Base-by-base conservation (phyloP, 2,888 invertebrate species). In the Brenthis hecate region DNA sequence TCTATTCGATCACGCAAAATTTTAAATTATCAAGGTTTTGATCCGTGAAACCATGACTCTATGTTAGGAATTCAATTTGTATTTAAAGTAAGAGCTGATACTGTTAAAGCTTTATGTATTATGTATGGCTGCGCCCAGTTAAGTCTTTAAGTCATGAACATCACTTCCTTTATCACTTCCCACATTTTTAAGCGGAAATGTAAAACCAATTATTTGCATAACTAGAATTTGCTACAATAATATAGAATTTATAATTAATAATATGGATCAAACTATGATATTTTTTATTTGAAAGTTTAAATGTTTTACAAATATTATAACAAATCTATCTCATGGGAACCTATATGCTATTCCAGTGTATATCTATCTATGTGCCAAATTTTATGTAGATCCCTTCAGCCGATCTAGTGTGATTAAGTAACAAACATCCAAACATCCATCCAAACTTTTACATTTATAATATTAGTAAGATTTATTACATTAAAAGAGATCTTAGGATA, bases 91-190 rank as follows among this genome's bases (percentile, higher is more conserved):
- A 60, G 47, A n/a, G 60, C 61, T 65, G 72, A 71, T 71, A 71
- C 70, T 72, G 72, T 72, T 72, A 72, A 69, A 65, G 61, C 68
- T 66, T 62, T 70, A 68, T 73, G 70, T 74, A 70, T 73, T 72
- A 72, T 72, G 70, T 72, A 72, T 72, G 56, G 48, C 68, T 70
- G 72, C 71, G 48, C 64, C 66, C 68, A 62, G 68, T 70, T 70
- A 71, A 72, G 64, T 65, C 69, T 66, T 63, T 64, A 70, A 72
- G 72, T 72, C 72, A 71, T 72, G 72, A 69, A 71, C 72, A 66
- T 66, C 71, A 71, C 64, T 70, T 72, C 72, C 72, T 72, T 57
- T 70, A 69, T 66, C 55, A 68, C 66, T 71, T 68, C 70, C 68
- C 68, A 72, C 72, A 72, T 68, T 72, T 69, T 71, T 56, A 56